Base-by-base conservation (phyloP, 2,888 invertebrate genomes). In the Crematogaster levior region DNA sequence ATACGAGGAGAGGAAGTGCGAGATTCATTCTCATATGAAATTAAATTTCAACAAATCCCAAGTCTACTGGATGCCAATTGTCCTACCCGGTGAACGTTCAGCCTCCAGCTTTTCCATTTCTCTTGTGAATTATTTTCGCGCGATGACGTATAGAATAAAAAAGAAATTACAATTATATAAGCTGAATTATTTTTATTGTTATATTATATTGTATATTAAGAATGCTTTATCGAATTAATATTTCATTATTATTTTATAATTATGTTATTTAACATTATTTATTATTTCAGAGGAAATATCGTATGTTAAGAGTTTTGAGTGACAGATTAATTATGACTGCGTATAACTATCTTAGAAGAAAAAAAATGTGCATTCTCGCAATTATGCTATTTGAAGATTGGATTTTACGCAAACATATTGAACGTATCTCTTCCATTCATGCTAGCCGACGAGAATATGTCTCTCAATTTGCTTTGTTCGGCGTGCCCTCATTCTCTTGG, bases 41-140 rank as follows among this genome's bases (percentile, higher is more conserved):
- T 89, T 81, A 83, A 86, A 84, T 85, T 73, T 83, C 80, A 48
- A 70, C 84, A 74, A 73, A 75, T 83, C 63, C 81, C 85, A 15
- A 15, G 10, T 15, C 37, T 24, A n/a, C 7, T n/a, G 34, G 21
- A 60, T 48, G 30, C 18, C 12, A 48, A 21, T 30, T 12, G 51
- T 74, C 18, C 24, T 37, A 27, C 51, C 5, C n/a, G 40, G n/a
- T 21, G 15, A 53, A 53, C n/a, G 18, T 74, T 53, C 37, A 75
- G 63, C 63, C 37, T 12, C 40, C 1, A 40, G 40, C 40, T 53
- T 37, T 75, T 51, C 12, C 37, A 12, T 30, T 24, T 24, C 24
- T 37, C n/a, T 51, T 34, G 30, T 48, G 24, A 21, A 74, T 61
- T 53, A 24, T 51, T 15, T 27, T 77, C n/a, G 15, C n/a, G 15